Base-by-base conservation (phyloP, 1,140 invertebrate species). In the Drosophila ananassae region DNA sequence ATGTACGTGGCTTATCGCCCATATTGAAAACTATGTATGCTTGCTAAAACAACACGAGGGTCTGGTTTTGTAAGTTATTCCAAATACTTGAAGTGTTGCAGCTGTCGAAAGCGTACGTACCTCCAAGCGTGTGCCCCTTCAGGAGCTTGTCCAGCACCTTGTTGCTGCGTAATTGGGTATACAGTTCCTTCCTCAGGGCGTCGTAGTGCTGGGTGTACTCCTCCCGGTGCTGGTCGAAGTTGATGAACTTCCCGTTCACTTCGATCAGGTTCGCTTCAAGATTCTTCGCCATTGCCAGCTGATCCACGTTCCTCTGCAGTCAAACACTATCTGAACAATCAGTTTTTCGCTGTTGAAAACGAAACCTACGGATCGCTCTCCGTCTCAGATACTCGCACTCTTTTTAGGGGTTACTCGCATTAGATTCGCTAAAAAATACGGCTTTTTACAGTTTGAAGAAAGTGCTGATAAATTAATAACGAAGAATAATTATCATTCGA, bases 41-140 rank as follows among this genome's bases (percentile, higher is more conserved):
- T 28, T 28, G 25, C 3, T 28, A 17, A 17, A 17, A 17, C 17
- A 17, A 17, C 17, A 17, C 17, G 17, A 17, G 17, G 17, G 17
- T 17, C 17, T 17, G 17, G 25, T 28, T 6, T 28, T 28, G 25
- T 5, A 28, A 28, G 5, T 4, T 28, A 37, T 37, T 37, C 2
- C 34, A 37, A 37, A 37, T 12, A 37, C 34, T 37, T 24, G n/a
- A 21, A 10, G 21, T 47, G 8, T 22, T n/a, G 28, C 7, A 25
- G 7, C 24, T 21, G 3, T n/a, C 1, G 13, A 21, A 32, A 41
- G 25, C 39, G 17, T 41, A 63, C 72, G n/a, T 77, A 85, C 81
- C 82, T 25, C 47, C 64, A 17, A 80, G 39, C 32, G 59, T 77
- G 37, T 50, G 57, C 50, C 79, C 79, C 8, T 61, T 78, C 9